phyloP scores from a whole-genome alignment of 2,113 vertebrate species.

The Gorsachius goisagi region DNA sequence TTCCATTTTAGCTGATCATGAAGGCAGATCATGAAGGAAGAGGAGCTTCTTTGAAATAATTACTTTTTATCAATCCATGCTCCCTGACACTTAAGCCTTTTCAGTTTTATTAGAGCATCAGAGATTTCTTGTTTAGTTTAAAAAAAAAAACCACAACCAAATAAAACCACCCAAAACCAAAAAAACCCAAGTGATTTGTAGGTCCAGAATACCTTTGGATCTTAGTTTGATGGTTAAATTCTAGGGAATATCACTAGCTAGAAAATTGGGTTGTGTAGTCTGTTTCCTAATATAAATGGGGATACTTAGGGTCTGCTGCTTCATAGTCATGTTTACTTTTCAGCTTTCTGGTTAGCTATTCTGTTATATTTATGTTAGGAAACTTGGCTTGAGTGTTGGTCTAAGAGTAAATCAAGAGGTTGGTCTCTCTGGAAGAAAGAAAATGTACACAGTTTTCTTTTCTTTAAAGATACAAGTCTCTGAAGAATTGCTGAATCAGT shows the following conservation, averaged over 20 bases:
- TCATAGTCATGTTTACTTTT: not conserved
- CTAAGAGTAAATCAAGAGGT: not conserved
- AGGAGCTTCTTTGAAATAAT: not conserved
- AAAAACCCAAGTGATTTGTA: not conserved
- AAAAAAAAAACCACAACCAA: not conserved
- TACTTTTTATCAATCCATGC: not conserved
- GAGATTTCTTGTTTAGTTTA: not conserved
- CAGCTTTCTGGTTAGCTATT: not conserved
- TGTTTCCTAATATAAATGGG: not conserved
- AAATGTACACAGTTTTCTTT: not conserved
- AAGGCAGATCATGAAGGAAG: not conserved
- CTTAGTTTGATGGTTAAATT: not conserved
- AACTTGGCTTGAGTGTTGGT: not conserved
- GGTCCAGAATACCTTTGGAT: not conserved
- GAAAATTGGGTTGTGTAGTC: accelerated
- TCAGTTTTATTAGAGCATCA: not conserved
- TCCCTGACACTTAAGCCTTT: not conserved
- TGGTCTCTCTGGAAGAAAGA: not conserved
- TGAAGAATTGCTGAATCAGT: not conserved
- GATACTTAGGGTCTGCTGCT: not conserved
- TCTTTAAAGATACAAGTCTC: not conserved
- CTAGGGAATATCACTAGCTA: not conserved
- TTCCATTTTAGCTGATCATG: not conserved
- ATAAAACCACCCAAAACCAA: not conserved
- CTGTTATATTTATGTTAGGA: not conserved